Base-by-base conservation (phyloP, 2,113 vertebrate genomes). In the Notarius quadriscutis region DNA sequence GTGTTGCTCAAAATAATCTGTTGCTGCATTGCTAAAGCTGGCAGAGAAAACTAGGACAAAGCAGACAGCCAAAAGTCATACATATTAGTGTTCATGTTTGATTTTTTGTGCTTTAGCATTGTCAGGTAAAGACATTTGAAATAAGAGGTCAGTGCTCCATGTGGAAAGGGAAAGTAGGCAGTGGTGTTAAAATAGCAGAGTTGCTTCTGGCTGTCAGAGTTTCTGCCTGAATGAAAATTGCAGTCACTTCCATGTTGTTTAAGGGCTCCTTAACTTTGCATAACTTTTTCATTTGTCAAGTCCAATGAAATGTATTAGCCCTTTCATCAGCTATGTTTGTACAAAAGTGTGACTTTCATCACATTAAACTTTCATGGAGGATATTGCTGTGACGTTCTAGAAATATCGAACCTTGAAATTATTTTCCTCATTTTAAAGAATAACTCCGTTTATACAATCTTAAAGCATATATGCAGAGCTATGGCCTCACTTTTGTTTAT, bases 51-150 rank as follows among this genome's bases (percentile, higher is more conserved):
- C 10, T 53, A 53, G 10, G 51, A 53, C 51, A 53, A 53, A 53
- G 7, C 51, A 53, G 51, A 53, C 51, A 53, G 51, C 51, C 51
- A 53, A 53, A 53, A 53, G 51, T 41, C 51, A 53, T 11, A 74
- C 18, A 58, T 55, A 14, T 1, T 1, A 51, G 10, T 51, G 22
- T 51, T 84, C 27, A 72, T 58, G 8, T 41, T 22, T 41, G 83
- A 84, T 72, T 58, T 84, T 34, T 30, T 51, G 51, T 84, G 27
- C 67, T 72, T 84, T 41, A 58, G 83, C 18, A 74, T 30, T 60
- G 48, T 77, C 1, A 22, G 14, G 30, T 15, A 82, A 63, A 82
- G 10, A 41, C 30, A 63, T 48, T 57, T 84, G 2, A 75, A 48
- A 50, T 84, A 74, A 58, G 69, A 84, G 14, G 53, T 34, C 50